These are phyloP conservation scores for Stomatorhinus ivindoensis DNA, from an alignment of 2,113 vertebrate genomes.

Conservation along the genomic window DNA sequence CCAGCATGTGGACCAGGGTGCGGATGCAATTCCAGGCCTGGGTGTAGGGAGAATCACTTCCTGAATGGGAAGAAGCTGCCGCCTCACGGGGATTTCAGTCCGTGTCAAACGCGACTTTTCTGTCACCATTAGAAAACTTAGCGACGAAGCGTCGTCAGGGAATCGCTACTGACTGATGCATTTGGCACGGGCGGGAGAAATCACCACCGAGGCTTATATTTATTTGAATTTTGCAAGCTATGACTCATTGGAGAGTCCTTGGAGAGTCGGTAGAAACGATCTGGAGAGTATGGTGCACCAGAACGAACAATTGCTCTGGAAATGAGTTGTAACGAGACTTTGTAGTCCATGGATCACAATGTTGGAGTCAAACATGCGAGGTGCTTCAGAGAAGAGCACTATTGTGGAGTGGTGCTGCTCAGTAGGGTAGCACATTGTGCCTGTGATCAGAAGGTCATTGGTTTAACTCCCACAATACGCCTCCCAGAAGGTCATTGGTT, in stretches of 20 bases:
- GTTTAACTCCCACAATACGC: neutral
- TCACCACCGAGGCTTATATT: neutral
- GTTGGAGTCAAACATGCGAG: slow-evolving; percentile 3
- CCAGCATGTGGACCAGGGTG: neutral
- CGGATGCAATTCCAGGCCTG: neutral
- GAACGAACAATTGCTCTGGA: neutral
- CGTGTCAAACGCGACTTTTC: neutral
- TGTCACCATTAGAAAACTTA: too few relatives aligned
- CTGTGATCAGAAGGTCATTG: neutral
- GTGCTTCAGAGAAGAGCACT: slow-evolving; percentile 41
- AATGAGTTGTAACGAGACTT: neutral
- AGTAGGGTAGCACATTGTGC: neutral
- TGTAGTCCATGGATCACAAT: neutral
- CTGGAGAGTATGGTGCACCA: neutral
- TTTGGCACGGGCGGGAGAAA: neutral
- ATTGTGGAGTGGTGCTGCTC: neutral
- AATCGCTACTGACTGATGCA: neutral
- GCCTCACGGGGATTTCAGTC: neutral
- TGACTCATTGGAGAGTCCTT: neutral
- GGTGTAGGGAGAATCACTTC: neutral
- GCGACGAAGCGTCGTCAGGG: neutral
- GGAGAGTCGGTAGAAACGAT: neutral
- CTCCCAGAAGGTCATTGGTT: neutral
- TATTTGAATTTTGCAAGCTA: neutral
- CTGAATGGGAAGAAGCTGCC: neutral